These are phyloP conservation scores for Cremastinae sp. DNA, from an alignment of 2,888 invertebrate genomes.

Conservation along the genomic window DNA sequence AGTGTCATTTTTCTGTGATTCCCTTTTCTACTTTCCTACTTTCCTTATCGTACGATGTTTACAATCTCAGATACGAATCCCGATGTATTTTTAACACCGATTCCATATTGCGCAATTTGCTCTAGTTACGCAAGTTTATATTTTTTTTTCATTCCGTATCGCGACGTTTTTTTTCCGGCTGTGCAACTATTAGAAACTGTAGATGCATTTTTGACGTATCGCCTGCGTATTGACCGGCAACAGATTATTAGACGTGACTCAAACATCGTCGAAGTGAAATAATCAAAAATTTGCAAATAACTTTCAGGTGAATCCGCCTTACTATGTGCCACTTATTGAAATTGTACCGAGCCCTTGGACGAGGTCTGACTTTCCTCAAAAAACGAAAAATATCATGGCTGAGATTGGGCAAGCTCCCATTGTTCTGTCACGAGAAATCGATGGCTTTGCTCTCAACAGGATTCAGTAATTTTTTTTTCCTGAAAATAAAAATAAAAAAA, in stretches of 20 bases:
- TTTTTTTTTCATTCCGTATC: slow-evolving; percentile 1
- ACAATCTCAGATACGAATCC: slow-evolving; percentile 10
- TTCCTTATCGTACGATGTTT: slow-evolving; percentile 15
- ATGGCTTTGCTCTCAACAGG: slow-evolving; percentile 96
- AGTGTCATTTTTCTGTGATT: slow-evolving; percentile 62
- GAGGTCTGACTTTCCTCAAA: slow-evolving; percentile 86
- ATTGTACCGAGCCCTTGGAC: slow-evolving; percentile 98
- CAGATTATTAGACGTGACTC: no score
- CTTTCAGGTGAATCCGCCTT: slow-evolving; percentile 93
- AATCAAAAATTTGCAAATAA: background rate
- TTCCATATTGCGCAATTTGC: slow-evolving; percentile 31
- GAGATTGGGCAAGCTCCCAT: slow-evolving; percentile 97
- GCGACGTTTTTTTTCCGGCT: background rate
- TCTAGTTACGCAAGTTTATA: slow-evolving; percentile 13
- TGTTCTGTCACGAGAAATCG: slow-evolving; percentile 91
- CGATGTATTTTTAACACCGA: slow-evolving; percentile 10
- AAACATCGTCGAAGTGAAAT: background rate
- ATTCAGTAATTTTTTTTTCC: slow-evolving; percentile 86
- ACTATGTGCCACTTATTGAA: slow-evolving; percentile 96
- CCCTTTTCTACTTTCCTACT: background rate
- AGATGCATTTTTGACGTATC: slow-evolving; percentile 51
- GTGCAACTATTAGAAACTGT: slow-evolving; percentile 5
- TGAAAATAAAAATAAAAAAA: background rate
- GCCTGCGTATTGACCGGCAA: no score
- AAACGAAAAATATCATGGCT: slow-evolving; percentile 89